phyloP scores from a whole-genome alignment of 2,113 vertebrate species.

The Alaudala cheleensis region DNA sequence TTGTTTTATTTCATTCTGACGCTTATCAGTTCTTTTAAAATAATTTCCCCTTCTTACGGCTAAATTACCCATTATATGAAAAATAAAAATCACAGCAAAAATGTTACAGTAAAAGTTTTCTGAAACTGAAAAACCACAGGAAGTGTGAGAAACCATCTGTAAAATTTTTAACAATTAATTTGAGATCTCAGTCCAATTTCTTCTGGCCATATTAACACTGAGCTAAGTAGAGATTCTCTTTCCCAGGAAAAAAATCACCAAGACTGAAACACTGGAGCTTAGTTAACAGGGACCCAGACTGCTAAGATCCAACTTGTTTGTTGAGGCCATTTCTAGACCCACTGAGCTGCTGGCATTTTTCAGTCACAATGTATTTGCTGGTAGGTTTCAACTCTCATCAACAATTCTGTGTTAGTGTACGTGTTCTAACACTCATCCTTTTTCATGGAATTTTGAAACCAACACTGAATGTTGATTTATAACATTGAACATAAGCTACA shows the following conservation, averaged over 20 bases:
- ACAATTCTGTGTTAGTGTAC: background rate
- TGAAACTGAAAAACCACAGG: slow-evolving; percentile 25
- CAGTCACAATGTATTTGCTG: background rate
- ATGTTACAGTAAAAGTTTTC: background rate
- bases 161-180: slow-evolving; percentile 51
- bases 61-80: background rate
- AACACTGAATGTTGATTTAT: background rate
- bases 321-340: background rate
- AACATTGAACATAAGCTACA: background rate
- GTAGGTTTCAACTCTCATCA: background rate
- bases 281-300: background rate
- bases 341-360: background rate
- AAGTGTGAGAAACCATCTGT: slow-evolving; percentile 44
- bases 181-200: slow-evolving; percentile 15
- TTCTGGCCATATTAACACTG: background rate
- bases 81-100: background rate
- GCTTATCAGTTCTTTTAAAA: background rate
- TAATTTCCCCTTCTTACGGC: background rate
- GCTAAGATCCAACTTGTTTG: background rate
- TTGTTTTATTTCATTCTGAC: background rate
- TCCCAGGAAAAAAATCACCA: background rate
- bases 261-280: background rate
- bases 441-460: background rate
- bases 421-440: background rate
- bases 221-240: background rate